Conservation (phyloP, 2,797 vertebrate species). For the Labeo calbasu region DNA sequence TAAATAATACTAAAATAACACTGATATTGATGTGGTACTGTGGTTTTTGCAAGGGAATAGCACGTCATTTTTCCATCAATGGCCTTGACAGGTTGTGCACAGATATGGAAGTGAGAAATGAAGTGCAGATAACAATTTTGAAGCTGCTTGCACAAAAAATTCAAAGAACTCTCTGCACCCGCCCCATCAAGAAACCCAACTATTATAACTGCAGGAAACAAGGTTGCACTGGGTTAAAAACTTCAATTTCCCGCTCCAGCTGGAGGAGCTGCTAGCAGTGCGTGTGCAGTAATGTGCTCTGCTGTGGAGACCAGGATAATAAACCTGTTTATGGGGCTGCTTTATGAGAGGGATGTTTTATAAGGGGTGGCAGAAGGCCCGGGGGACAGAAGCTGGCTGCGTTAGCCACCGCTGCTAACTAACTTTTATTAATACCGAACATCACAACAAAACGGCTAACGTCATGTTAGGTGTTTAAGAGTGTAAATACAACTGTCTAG, state of each 20-base stretch:
- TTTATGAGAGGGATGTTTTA: conserved; percentile 53
- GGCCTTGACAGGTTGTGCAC: background rate
- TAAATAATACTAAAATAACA: background rate
- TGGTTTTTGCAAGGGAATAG: background rate
- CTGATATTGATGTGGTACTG: background rate
- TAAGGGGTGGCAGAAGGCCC: conserved; percentile 8
- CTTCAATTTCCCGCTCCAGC: conserved; percentile 33
- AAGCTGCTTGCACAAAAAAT: background rate
- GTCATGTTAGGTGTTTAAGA: background rate
- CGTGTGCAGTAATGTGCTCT: conserved; percentile 18
- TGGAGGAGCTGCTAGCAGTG: conserved; percentile 9
- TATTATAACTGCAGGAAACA: background rate
- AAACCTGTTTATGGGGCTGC: conserved; percentile 48
- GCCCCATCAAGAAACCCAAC: background rate
- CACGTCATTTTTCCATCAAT: background rate
- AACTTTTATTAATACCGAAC: conserved; percentile 14
- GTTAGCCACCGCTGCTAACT: conserved; percentile 34
- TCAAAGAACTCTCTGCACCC: background rate
- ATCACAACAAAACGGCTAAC: conserved; percentile 5
- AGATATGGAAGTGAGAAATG: background rate
- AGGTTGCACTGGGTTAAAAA: conserved; percentile 19
- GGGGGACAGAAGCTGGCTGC: conserved; percentile 9
- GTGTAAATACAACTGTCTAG: conserved; percentile 11
- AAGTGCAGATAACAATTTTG: background rate
- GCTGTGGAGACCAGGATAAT: conserved; percentile 23